phyloP scores from a whole-genome alignment of 2,888 invertebrate species.

The Euphydryas editha region DNA sequence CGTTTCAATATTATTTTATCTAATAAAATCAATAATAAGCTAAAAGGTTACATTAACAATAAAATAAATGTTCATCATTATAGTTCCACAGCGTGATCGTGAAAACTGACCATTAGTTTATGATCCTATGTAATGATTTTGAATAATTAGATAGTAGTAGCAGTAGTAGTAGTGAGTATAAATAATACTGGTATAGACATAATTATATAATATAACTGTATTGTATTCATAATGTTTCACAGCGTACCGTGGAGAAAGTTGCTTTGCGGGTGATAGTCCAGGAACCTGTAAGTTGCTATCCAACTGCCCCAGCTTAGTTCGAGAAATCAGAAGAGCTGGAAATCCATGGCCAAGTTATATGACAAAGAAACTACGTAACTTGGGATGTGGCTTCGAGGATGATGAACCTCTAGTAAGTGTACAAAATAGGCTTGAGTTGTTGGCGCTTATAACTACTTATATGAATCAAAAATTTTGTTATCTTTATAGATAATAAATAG shows the following conservation, averaged over 20 bases:
- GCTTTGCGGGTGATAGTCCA: conserved; percentile 31
- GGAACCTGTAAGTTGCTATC: conserved; percentile 56
- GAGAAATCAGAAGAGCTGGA: conserved; percentile 58
- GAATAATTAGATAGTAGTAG: too few relatives aligned
- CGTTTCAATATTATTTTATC: too few relatives aligned
- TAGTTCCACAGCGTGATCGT: too few relatives aligned
- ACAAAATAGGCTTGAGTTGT: neutral
- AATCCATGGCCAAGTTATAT: conserved; percentile 58
- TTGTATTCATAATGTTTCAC: conserved; percentile 28
- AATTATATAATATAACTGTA: neutral
- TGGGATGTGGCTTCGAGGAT: conserved; percentile 61
- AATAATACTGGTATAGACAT: too few relatives aligned
- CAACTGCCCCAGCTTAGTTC: conserved; percentile 53
- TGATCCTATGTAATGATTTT: too few relatives aligned
- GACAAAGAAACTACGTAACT: conserved; percentile 53
- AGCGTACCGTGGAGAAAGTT: conserved; percentile 47
- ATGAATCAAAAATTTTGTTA: neutral
- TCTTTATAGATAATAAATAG: too few relatives aligned
- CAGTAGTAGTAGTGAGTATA: too few relatives aligned
- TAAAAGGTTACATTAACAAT: too few relatives aligned
- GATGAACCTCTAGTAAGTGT: conserved; percentile 60
- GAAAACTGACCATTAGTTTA: too few relatives aligned
- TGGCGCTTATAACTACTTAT: too few relatives aligned
- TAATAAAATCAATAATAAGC: too few relatives aligned
- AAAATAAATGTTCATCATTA: too few relatives aligned